Base-by-base conservation (phyloP, 2,797 vertebrate genomes). In the Phoebastria nigripes region DNA sequence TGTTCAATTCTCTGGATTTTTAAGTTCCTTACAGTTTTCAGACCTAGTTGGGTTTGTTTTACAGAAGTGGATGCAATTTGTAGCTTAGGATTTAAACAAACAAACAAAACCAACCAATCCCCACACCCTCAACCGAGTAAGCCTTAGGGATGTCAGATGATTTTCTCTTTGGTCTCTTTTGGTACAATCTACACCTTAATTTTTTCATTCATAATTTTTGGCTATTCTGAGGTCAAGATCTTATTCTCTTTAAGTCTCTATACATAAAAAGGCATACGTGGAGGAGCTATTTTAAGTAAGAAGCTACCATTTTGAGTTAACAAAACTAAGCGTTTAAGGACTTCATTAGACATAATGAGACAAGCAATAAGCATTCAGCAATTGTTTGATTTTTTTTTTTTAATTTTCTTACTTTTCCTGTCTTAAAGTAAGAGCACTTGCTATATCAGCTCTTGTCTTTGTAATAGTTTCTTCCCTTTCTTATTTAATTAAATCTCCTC, bases 401-500 rank as follows among this genome's bases (percentile, higher is more conserved):
- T 33, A 52, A 54, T 51, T 31, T 51, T 62, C n/a, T 69, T 11
- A 44, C 6, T 39, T 92, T 70, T 84, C 33, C 15, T 62, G 1
- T 51, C 67, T 93, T 62, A 41, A 66, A 56, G 25, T 44, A 87
- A 67, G 35, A 82, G 7, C n/a, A 56, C 25, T 80, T 81, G 6
- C 22, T 72, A 0, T 42, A 65, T 59, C 46, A 69, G 11, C 22
- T 44, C 24, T 58, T 72, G 11, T 74, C 22, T 83, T 90, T 91
- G 35, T 35, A 33, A 56, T 31, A 33, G 44, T 66, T 89, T 61
- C 55, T 79, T 90, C 39, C 33, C 20, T 77, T 90, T 84, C 35
- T 61, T 67, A 29, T 14, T 44, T 93, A 87, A 80, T 91, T 79
- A 90, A 86, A 84, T 59, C n/a, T 79, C 25, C 61, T 91, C n/a